Evolutionary conservation across 2,888 invertebrate genomes (phyloP), one percentile per base, ranked within the genome.

Genomic region (Melanophora roralis): DNA sequence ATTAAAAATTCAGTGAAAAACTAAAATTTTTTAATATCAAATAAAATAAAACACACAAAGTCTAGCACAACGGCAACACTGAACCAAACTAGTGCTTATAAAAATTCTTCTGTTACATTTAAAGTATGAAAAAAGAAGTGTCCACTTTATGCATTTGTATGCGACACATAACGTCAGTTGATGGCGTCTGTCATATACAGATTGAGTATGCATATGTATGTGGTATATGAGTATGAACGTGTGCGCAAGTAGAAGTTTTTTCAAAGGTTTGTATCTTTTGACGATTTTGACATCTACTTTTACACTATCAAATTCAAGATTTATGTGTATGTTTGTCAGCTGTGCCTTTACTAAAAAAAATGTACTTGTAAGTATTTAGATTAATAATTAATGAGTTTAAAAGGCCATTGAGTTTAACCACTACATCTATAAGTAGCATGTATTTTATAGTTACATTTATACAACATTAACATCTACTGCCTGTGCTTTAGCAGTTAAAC

Each of bases 311-410:
- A 34, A 36, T 62, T 38, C 38, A 55, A 32, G 19, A 32, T 55
- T 21, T 19, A 11, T 47, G 51, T 78, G 75, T 60, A 59, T 77
- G 62, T 59, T 23, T 21, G 65, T 73, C 81, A 59, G 62, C 76
- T 81, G 78, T 53, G 78, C 77, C 82, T 83, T 8, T 27, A 12
- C 21, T n/a, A 14, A 60, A 49, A 36, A 27, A 27, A 75, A 62
- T 82, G 83, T 83, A 85, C 86, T 84, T 87, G 86, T 87, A 84
- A 86, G 59, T 64, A 75, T 68, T 78, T 71, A 84, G 84, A 85
- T 86, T 86, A 86, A 86, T 86, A 86, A 87, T 87, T 86, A 86
- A 86, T 86, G 87, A 86, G 86, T 84, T 86, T 83, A 57, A 72
- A 49, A 65, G 72, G 49, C 57, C 53, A 76, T 64, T 51, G 76